These are phyloP conservation scores for Anthophora plumipes DNA, from an alignment of 2,888 invertebrate species.

Conservation along the genomic window DNA sequence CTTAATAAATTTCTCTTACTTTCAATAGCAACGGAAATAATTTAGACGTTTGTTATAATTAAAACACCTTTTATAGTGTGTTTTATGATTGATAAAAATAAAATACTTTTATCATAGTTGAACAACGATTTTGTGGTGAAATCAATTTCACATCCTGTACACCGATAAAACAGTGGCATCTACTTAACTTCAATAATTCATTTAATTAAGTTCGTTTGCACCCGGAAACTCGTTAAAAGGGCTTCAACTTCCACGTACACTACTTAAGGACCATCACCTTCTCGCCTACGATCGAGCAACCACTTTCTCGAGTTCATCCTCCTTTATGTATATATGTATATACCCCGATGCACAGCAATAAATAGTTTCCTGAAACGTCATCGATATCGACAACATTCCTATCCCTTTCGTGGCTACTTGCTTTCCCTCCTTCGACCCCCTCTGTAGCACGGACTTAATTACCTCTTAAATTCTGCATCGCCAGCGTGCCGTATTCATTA, in stretches of 20 bases:
- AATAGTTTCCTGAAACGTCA: constrained; percentile 35
- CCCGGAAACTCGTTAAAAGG: not conserved
- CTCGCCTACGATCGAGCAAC: not conserved
- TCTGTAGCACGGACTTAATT: constrained; percentile 57
- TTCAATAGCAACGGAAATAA: no score
- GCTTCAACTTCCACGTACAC: not conserved
- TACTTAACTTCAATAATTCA: not conserved
- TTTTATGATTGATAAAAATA: not conserved
- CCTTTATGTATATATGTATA: not conserved
- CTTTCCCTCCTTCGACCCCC: not conserved
- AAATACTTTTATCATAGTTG: no score
- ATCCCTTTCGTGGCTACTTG: constrained; percentile 11
- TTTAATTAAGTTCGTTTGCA: not conserved
- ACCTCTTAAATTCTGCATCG: constrained; percentile 62
- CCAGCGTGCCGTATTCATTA: constrained; percentile 59
- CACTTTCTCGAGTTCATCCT: no score
- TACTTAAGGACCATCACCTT: not conserved
- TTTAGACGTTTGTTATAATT: no score
- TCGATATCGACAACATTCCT: constrained; percentile 48
- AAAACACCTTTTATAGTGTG: not conserved
- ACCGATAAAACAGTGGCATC: no score
- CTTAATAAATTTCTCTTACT: no score
- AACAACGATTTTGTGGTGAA: no score
- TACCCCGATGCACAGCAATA: constrained; percentile 21
- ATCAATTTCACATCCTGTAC: no score